Conservation (phyloP, 2,888 invertebrate genomes). For the Alentia gelatinosa region DNA sequence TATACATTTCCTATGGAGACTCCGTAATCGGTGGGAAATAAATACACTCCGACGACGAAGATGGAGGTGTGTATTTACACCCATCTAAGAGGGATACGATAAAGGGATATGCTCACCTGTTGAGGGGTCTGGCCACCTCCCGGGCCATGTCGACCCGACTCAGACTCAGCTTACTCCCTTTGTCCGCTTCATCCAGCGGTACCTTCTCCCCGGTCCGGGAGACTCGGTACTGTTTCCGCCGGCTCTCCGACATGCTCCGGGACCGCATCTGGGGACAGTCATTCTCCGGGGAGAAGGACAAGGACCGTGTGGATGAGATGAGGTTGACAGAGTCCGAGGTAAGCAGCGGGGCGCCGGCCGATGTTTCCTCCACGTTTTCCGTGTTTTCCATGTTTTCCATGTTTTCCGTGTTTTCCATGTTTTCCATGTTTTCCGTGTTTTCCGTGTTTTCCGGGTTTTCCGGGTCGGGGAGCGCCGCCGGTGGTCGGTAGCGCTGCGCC, state of each 20-base stretch:
- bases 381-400: not conserved
- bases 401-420: not conserved
- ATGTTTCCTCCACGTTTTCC: not conserved
- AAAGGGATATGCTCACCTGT: slow-evolving; percentile 25
- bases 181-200: not conserved
- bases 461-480: not conserved
- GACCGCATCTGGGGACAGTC: not conserved
- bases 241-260: not conserved
- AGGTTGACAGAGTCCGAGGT: not conserved
- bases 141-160: not conserved
- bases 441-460: not conserved
- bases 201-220: slow-evolving; percentile 12
- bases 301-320: not conserved
- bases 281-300: not conserved
- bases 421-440: not conserved
- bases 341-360: not conserved
- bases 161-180: not conserved
- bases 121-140: slow-evolving; percentile 58
- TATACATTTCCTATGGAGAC: no score
- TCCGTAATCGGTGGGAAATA: no score
- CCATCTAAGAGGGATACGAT: no score
- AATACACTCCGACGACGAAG: no score
- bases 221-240: not conserved
- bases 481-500: not conserved
- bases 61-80: no score